phyloP scores from a whole-genome alignment of 2,113 vertebrate species.

The Perccottus glenii region DNA sequence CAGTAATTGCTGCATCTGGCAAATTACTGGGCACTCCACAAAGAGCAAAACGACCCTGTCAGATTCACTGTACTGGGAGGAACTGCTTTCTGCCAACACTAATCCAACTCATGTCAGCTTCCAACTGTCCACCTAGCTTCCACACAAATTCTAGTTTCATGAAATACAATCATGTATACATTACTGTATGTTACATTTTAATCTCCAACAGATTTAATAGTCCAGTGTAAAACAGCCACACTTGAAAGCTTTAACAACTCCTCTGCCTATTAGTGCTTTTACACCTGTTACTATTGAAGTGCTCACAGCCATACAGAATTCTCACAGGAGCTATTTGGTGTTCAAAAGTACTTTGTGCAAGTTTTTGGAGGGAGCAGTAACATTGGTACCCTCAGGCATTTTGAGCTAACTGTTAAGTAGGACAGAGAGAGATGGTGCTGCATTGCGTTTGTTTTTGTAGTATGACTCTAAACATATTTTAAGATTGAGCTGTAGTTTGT shows the following conservation, averaged over 20 bases:
- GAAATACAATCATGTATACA: slow-evolving; percentile 13
- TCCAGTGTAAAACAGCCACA: background rate
- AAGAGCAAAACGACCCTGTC: slow-evolving; percentile 65
- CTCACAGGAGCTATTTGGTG: slow-evolving; percentile 65
- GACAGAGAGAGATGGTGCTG: slow-evolving; percentile 49
- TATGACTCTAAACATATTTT: slow-evolving; percentile 11
- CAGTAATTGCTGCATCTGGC: slow-evolving; percentile 80
- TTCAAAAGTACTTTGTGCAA: slow-evolving; percentile 74
- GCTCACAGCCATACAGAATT: slow-evolving; percentile 44
- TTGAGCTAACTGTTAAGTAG: slow-evolving; percentile 58
- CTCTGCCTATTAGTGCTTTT: slow-evolving; percentile 63
- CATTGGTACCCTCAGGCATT: slow-evolving; percentile 58
- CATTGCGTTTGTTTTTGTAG: slow-evolving; percentile 8
- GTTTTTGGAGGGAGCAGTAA: slow-evolving; percentile 54
- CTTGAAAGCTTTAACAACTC: slow-evolving; percentile 41
- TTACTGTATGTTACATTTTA: slow-evolving; percentile 4
- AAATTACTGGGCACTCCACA: slow-evolving; percentile 76
- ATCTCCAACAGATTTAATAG: background rate
- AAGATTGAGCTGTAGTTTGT: slow-evolving; percentile 6
- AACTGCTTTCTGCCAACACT: slow-evolving; percentile 16
- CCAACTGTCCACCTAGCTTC: slow-evolving; percentile 22
- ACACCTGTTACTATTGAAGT: slow-evolving; percentile 61
- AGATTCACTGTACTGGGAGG: slow-evolving; percentile 57
- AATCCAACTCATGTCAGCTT: slow-evolving; percentile 8
- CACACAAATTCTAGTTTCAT: slow-evolving; percentile 21